A percentile compares a stretch with the other conserved stretches of the same genome.
These are phyloP conservation scores for Bufo gargarizans DNA, from an alignment of 2,113 vertebrate species.

Conservation along the genomic window DNA sequence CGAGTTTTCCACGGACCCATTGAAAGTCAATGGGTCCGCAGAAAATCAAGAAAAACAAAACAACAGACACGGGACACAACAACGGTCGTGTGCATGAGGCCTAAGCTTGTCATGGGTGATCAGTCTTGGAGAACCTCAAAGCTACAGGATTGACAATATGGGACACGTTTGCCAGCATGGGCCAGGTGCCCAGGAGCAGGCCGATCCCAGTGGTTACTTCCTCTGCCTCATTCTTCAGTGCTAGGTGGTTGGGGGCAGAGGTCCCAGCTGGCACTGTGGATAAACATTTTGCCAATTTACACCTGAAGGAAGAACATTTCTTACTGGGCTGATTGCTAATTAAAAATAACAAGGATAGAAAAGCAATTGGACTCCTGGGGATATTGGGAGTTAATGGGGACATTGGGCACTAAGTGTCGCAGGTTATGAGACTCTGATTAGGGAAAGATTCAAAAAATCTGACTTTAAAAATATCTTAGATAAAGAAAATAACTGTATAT, in stretches of 20 bases:
- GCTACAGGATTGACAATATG: not conserved
- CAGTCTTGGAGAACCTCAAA: too few species aligned
- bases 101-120: too few species aligned
- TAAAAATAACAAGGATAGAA: constrained; percentile 22
- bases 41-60: too few species aligned
- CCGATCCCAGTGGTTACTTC: not conserved
- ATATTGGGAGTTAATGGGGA: not conserved
- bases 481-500: not conserved
- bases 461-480: not conserved
- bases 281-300: constrained; percentile 44
- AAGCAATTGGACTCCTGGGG: not conserved
- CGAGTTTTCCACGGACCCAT: too few species aligned
- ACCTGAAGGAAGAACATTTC: not conserved
- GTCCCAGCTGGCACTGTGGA: not conserved
- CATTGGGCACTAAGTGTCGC: not conserved
- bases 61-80: too few species aligned
- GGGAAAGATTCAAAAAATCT: not conserved
- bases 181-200: not conserved
- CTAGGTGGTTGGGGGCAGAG: not conserved
- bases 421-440: not conserved
- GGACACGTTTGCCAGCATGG: not conserved
- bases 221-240: too few species aligned
- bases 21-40: too few species aligned
- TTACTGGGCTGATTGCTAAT: not conserved
- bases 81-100: too few species aligned